Evolutionary conservation across 1,140 invertebrate genomes (phyloP).

Genomic region (Drosophila miranda): DNA sequence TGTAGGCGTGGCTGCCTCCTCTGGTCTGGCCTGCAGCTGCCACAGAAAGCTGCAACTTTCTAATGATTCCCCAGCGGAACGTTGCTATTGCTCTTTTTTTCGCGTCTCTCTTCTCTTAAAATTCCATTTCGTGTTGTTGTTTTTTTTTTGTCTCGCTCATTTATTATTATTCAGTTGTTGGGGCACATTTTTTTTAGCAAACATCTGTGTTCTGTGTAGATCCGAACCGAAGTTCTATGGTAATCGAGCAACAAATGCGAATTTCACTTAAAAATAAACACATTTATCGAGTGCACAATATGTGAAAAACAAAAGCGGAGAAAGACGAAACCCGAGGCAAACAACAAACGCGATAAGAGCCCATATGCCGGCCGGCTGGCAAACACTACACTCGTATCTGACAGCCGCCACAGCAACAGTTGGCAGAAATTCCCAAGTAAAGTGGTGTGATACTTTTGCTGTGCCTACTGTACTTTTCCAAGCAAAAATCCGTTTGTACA

Average conservation of each 20-base stretch:
- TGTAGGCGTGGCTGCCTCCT: neutral
- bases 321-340: neutral
- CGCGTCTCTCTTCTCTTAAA: constrained; percentile 11
- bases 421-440: constrained; percentile 5
- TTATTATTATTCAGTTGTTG: constrained; percentile 17
- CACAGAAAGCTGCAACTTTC: constrained; percentile 58
- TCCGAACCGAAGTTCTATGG: neutral
- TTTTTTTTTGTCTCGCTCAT: neutral
- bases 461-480: neutral
- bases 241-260: neutral
- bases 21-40: constrained; percentile 13
- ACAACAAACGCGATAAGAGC: constrained; percentile 20
- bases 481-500: neutral
- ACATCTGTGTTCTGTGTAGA: constrained; percentile 34
- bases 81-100: constrained; percentile 18
- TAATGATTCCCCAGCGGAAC: constrained; percentile 54
- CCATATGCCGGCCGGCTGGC: constrained; percentile 32
- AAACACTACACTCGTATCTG: constrained; percentile 46
- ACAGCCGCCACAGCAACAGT: constrained; percentile 8
- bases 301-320: constrained; percentile 8
- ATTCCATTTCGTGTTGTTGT: neutral
- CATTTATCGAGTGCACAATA: constrained; percentile 4
- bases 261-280: constrained; percentile 29
- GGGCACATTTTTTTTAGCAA: neutral
- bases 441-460: neutral